Percentiles rank a stretch among this genome's conserved stretches.
Conservation (phyloP, 53 echinoderm and acorn worm genomes). For the Astropecten irregularis region DNA sequence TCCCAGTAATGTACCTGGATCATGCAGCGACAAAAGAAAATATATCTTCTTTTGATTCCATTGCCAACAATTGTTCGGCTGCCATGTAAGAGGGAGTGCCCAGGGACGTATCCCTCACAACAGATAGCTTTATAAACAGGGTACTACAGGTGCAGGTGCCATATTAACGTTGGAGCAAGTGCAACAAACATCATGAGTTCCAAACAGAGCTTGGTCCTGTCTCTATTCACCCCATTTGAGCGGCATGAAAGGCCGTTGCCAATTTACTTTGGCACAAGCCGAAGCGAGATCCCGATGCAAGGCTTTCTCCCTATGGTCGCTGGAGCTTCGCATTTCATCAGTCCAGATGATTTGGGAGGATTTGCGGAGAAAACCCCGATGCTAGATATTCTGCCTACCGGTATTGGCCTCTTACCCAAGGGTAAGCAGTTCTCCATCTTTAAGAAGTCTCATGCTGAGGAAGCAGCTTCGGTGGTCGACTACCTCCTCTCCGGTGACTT, state of each 20-base stretch:
- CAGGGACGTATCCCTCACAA: no score
- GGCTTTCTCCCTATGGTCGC: background rate
- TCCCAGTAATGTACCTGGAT: no score
- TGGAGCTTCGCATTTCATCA: background rate
- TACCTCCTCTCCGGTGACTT: slow-evolving; percentile 47
- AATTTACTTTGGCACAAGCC: no score
- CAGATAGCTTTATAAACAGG: no score
- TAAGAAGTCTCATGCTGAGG: slow-evolving; percentile 48
- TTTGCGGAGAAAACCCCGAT: background rate
- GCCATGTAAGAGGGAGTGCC: no score
- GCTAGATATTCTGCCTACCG: background rate
- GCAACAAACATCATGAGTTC: background rate
- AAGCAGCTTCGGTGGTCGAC: slow-evolving; percentile 53
- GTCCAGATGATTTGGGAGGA: background rate
- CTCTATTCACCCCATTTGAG: background rate
- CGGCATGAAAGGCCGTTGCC: no score
- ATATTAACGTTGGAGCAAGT: no score
- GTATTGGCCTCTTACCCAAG: slow-evolving; percentile 34
- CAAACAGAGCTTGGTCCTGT: background rate
- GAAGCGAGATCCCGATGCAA: background rate
- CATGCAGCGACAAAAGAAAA: no score
- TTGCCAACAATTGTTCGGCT: no score
- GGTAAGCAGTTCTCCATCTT: slow-evolving; percentile 64
- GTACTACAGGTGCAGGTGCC: no score
- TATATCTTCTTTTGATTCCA: no score